Base-by-base conservation (phyloP, 92 coral and sea anemone species). In the Actinostola sp. region DNA sequence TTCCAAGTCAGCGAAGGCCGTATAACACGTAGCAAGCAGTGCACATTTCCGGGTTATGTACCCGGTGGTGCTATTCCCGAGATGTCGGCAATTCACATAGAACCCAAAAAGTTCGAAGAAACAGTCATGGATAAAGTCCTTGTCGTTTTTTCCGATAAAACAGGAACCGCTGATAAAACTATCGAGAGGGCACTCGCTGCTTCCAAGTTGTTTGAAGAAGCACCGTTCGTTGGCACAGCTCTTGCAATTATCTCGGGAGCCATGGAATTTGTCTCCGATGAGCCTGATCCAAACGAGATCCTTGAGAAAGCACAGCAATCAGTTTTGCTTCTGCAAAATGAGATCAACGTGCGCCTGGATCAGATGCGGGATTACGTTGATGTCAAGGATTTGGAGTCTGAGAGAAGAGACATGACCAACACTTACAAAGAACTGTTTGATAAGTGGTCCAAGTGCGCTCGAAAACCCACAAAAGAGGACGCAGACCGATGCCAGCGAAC, bases 361-460 rank as follows among this genome's bases (percentile, higher is more conserved):
- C 73, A 67, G 41, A 11, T 67, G 59, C 24, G 6, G n/a, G 73
- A 67, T 19, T 67, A 67, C 44, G 24, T 45, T 12, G 73, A 67
- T 21, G 73, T 26, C 14, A 46, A 67, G 36, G 60, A 20, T 12
- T 44, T 67, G 41, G 35, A 44, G 8, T 1, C n/a, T 9, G 73
- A 67, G 38, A 67, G 41, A 32, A 9, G 28, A 15, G 20, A n/a
- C 10, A 67, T 67, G 57, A 23, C 2, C 0, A 45, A 28, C 23
- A 67, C 14, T 17, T 67, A 44, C 59, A 67, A 27, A 50, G 73
- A 44, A 29, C 27, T 67, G 2, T 44, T 44, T 10, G 73, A 67
- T 14, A 45, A 67, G 17, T 67, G 73, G 73, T 2, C 27, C 2
- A 27, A 25, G 6, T 67, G 73, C 15, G 34, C 39, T 0, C 26